A percentile compares a stretch with the other conserved stretches of the same genome.
Evolutionary conservation across 2,113 vertebrate species (phyloP).

Genomic region (Sprattus sprattus): DNA sequence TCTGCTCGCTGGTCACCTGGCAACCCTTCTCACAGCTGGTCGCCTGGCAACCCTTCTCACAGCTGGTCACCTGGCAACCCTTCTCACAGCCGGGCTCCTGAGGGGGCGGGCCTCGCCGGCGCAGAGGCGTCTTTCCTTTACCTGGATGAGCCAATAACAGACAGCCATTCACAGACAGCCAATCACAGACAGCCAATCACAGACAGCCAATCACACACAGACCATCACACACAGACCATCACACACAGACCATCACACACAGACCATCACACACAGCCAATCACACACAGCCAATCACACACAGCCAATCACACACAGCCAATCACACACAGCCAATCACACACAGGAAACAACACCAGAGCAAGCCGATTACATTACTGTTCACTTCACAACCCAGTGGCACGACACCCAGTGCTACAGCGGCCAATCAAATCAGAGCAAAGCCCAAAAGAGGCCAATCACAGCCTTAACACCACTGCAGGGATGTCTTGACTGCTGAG

Average conservation of each 20-base stretch:
- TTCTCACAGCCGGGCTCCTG: conserved; percentile 91
- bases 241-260: background rate
- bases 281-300: background rate
- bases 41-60: conserved; percentile 97
- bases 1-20: conserved; percentile 97
- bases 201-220: background rate
- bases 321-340: background rate
- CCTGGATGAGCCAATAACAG: conserved; percentile 64
- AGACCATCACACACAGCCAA: background rate
- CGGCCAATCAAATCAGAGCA: too few relatives aligned
- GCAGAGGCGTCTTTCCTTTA: conserved; percentile 96
- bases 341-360: background rate
- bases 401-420: too few relatives aligned
- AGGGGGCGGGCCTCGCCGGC: conserved; percentile 71
- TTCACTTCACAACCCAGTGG: too few relatives aligned
- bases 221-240: too few relatives aligned
- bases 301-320: too few relatives aligned
- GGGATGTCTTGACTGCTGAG: conserved; percentile 69
- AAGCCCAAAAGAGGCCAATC: too few relatives aligned
- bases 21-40: conserved; percentile 97
- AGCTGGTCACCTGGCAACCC: conserved; percentile 97
- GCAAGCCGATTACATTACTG: background rate
- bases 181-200: background rate
- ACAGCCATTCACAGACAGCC: background rate
- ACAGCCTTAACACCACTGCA: background rate